Conservation (phyloP, 2,113 vertebrate genomes). For the Tauraco erythrolophus region DNA sequence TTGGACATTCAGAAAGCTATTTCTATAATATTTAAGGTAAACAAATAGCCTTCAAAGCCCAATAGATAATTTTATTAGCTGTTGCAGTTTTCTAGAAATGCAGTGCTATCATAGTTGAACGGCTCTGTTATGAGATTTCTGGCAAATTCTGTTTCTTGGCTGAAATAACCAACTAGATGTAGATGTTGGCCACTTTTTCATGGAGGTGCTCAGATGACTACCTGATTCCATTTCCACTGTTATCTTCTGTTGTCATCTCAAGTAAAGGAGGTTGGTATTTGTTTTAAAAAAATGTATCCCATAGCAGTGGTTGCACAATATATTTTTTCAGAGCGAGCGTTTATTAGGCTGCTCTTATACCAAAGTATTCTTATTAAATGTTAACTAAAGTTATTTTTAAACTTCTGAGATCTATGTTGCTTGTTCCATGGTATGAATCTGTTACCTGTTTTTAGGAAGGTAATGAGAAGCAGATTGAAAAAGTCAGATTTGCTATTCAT, state of each 20-base stretch:
- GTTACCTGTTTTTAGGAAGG: not conserved
- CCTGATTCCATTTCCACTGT: not conserved
- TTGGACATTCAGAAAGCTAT: not conserved
- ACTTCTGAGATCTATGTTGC: not conserved
- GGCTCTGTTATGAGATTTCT: not conserved
- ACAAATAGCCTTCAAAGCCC: not conserved
- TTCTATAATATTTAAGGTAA: not conserved
- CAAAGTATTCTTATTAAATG: not conserved
- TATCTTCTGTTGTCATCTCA: not conserved
- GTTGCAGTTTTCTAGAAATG: not conserved
- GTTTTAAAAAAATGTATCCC: not conserved
- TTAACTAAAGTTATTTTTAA: conserved; percentile 8
- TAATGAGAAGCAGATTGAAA: not conserved
- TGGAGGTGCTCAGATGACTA: not conserved
- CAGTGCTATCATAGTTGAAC: not conserved
- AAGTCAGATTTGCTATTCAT: not conserved
- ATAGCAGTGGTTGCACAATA: not conserved
- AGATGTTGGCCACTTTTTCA: not conserved
- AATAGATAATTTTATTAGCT: not conserved
- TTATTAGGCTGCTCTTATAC: not conserved
- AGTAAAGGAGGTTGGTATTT: not conserved
- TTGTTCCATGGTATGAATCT: not conserved
- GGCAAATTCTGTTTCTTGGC: not conserved
- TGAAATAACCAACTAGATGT: not conserved
- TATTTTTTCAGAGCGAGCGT: not conserved